Evolutionary conservation across 2,888 invertebrate genomes (phyloP).

Genomic region (Aradus depressus): DNA sequence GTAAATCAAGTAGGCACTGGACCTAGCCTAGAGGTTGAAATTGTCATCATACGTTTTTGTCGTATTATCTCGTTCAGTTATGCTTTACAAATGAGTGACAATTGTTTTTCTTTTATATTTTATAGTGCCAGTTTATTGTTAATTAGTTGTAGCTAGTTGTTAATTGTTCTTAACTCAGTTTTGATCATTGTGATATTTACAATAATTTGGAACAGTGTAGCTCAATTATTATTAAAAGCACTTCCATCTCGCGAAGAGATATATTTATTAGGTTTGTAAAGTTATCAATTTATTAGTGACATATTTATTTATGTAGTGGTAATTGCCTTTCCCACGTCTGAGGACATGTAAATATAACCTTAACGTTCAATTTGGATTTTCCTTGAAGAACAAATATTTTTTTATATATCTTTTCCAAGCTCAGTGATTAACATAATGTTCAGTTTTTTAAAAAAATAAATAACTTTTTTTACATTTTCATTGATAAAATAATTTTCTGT

Average conservation of each 20-base stretch:
- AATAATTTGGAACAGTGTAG: conserved; percentile 9
- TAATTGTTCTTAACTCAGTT: conserved; percentile 1
- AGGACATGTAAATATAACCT: conserved; percentile 9
- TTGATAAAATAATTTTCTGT: too few species aligned
- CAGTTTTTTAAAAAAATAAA: too few species aligned
- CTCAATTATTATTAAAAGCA: conserved; percentile 11
- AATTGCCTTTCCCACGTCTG: not conserved
- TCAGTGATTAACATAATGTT: too few species aligned
- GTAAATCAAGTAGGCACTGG: conserved; percentile 21
- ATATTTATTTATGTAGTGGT: not conserved
- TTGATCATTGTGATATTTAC: conserved; percentile 13
- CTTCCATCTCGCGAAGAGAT: conserved; percentile 7
- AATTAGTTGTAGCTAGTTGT: conserved; percentile 8
- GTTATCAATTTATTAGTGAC: not conserved
- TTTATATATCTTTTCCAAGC: too few species aligned
- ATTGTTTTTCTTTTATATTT: conserved; percentile 8
- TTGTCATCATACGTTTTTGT: conserved; percentile 27
- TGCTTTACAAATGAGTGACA: conserved; percentile 15
- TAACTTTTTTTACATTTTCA: too few species aligned
- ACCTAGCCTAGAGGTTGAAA: conserved; percentile 20
- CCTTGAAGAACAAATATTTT: not conserved
- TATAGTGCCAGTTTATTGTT: not conserved
- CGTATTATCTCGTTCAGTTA: conserved; percentile 12
- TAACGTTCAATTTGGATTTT: conserved; percentile 1
- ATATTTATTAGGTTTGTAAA: conserved; percentile 11